phyloP scores from a whole-genome alignment of 2,797 vertebrate genomes.

The Neopelma chrysocephalum region DNA sequence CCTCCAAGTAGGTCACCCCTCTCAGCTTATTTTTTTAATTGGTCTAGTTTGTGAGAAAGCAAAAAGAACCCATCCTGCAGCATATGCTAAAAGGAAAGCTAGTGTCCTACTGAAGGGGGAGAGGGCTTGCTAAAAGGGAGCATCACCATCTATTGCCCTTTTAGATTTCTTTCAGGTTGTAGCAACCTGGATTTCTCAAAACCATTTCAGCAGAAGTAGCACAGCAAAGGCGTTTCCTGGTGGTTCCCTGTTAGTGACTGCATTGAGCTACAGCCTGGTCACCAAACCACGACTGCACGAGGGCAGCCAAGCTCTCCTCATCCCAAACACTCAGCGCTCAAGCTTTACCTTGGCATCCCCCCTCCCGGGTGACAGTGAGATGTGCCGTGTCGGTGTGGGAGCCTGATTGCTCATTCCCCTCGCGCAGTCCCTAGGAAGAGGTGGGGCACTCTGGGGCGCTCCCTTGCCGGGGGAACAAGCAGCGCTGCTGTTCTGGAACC shows the following conservation, averaged over 20 bases:
- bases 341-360: neutral
- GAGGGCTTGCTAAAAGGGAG: neutral
- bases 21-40: neutral
- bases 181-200: neutral
- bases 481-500: slow-evolving; percentile 66
- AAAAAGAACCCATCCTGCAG: neutral
- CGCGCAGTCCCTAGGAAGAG: neutral
- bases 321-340: neutral
- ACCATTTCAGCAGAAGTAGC: neutral
- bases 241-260: neutral
- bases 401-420: neutral
- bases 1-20: neutral
- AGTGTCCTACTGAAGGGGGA: neutral
- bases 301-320: neutral
- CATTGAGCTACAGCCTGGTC: neutral
- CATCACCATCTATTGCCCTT: neutral
- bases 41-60: neutral
- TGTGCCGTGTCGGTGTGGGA: neutral
- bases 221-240: neutral
- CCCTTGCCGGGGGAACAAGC: slow-evolving; percentile 20
- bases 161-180: neutral
- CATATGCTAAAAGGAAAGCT: neutral
- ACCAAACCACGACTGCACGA: neutral
- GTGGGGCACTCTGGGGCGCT: slow-evolving; percentile 43
- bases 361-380: neutral